Percentiles rank a stretch among this genome's conserved stretches.
Conservation (phyloP, 2,888 invertebrate species). For the Nemapogon koenigi region DNA sequence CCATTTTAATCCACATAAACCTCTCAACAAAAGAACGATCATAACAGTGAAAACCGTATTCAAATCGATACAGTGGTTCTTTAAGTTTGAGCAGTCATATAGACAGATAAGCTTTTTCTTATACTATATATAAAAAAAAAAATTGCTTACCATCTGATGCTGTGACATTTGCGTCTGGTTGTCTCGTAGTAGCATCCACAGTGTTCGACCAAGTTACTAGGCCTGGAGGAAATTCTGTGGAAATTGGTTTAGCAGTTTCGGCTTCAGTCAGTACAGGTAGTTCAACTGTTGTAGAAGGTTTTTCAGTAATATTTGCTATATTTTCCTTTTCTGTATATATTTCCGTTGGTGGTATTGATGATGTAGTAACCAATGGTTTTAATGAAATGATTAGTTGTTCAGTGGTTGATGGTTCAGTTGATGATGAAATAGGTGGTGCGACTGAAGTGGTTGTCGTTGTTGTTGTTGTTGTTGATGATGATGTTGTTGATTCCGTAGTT, state of each 20-base stretch:
- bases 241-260: conserved; percentile 25
- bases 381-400: too few species aligned
- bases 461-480: conserved; percentile 13
- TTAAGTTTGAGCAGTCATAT: too few species aligned
- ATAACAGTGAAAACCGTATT: too few species aligned
- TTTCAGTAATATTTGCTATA: conserved; percentile 22
- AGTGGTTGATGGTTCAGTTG: conserved; percentile 13
- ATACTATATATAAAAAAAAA: too few species aligned
- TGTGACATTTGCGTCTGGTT: conserved; percentile 27
- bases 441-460: conserved; percentile 6
- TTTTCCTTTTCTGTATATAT: conserved; percentile 9
- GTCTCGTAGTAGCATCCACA: conserved; percentile 34
- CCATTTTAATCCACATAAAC: too few species aligned
- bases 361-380: conserved; percentile 10
- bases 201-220: conserved; percentile 62
- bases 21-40: too few species aligned
- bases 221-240: conserved; percentile 36
- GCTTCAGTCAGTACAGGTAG: conserved; percentile 24
- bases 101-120: too few species aligned
- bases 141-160: conserved; percentile 38
- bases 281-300: conserved; percentile 18
- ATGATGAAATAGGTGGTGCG: not conserved
- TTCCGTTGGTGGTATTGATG: conserved; percentile 14
- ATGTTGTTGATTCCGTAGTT: conserved; percentile 9
- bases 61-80: too few species aligned